These are phyloP conservation scores for Siniperca chuatsi DNA, from an alignment of 2,113 vertebrate species.

Conservation along the genomic window DNA sequence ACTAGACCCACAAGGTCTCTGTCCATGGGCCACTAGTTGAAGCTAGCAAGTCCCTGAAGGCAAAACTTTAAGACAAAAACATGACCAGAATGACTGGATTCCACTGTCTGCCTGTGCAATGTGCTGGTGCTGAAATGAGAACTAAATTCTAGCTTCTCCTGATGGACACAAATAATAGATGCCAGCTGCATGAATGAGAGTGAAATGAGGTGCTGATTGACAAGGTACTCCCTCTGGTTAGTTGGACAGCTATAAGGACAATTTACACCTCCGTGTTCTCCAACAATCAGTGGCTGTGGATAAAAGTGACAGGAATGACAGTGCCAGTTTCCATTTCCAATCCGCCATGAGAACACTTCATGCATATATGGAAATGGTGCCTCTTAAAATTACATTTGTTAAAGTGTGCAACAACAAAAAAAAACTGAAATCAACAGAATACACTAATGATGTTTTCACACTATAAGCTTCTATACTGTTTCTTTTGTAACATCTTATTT, in stretches of 20 bases:
- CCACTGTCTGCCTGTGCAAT: slow-evolving; percentile 2
- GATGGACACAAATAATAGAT: slow-evolving; percentile 57
- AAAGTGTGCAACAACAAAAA: not conserved
- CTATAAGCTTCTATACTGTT: not conserved
- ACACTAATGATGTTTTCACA: not conserved
- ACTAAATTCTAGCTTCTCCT: slow-evolving; percentile 34
- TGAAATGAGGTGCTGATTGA: slow-evolving; percentile 48
- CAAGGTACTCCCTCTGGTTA: slow-evolving; percentile 47
- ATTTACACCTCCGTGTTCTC: slow-evolving; percentile 55
- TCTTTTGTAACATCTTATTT: not conserved
- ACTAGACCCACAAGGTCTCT: not conserved
- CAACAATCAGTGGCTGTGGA: slow-evolving; percentile 32
- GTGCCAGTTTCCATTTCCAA: slow-evolving; percentile 33
- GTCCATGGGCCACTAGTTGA: not conserved
- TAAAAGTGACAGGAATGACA: slow-evolving; percentile 46
- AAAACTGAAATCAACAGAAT: not conserved
- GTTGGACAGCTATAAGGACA: slow-evolving; percentile 47
- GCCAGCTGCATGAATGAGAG: slow-evolving; percentile 47
- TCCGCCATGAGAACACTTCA: not conserved
- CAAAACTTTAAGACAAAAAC: slow-evolving; percentile 9
- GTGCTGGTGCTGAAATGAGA: slow-evolving; percentile 32
- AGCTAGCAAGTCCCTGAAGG: too few relatives aligned
- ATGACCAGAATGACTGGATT: slow-evolving; percentile 18
- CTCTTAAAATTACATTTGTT: not conserved
- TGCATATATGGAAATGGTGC: not conserved